phyloP scores from a whole-genome alignment of 2,888 invertebrate genomes.

The Nebria brevicollis region DNA sequence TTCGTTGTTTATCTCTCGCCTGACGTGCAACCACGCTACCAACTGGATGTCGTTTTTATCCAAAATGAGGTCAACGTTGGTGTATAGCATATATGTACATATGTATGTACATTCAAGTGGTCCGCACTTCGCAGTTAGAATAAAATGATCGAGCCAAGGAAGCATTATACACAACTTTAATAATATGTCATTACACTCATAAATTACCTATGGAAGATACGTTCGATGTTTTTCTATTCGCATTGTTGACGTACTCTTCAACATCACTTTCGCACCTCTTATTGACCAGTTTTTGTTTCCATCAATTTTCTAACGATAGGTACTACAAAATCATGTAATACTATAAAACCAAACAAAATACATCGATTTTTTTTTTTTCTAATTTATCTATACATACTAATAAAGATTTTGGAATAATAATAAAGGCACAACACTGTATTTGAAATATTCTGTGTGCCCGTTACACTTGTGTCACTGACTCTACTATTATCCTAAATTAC shows the following conservation, averaged over 20 bases:
- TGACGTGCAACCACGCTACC: constrained; percentile 12
- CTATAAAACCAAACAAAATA: background rate
- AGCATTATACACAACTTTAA: constrained; percentile 20
- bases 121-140: constrained; percentile 8
- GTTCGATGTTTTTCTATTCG: constrained; percentile 11
- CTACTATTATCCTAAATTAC: background rate
- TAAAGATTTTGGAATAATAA: no score
- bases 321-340: background rate
- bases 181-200: constrained; percentile 32
- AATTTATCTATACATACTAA: no score
- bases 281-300: background rate
- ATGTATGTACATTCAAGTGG: background rate
- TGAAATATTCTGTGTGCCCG: background rate
- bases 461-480: constrained; percentile 1
- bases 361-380: background rate
- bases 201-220: constrained; percentile 23
- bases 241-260: background rate
- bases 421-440: no score
- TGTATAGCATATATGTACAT: background rate
- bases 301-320: background rate
- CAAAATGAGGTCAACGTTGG: constrained; percentile 32
- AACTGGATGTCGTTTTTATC: constrained; percentile 38
- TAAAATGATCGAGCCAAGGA: background rate
- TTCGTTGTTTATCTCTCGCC: background rate
- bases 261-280: background rate